These are phyloP conservation scores for Distichodus sexfasciatus DNA, from an alignment of 2,797 vertebrate species.

Conservation along the genomic window DNA sequence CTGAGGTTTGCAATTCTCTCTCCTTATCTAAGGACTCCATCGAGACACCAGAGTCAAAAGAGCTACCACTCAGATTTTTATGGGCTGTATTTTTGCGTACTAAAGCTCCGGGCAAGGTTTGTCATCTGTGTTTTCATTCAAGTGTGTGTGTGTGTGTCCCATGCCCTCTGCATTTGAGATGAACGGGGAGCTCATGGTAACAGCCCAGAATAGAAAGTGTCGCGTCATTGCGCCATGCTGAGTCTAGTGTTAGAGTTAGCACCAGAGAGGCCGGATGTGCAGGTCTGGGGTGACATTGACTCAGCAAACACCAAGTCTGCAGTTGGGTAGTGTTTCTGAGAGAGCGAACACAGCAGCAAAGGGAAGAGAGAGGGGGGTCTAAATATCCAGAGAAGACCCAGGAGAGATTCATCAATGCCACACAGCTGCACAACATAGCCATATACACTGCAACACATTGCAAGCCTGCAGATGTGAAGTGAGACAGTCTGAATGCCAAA, in stretches of 20 bases:
- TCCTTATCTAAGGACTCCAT: conserved; percentile 23
- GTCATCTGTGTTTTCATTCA: conserved; percentile 36
- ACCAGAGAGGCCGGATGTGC: conserved; percentile 2
- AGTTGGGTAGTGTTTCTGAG: conserved; percentile 41
- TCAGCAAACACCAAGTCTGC: conserved; percentile 23
- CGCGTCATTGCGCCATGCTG: conserved; percentile 50
- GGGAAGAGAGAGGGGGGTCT: background rate
- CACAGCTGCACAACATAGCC: background rate
- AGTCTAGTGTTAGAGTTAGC: background rate
- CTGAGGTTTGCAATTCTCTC: background rate
- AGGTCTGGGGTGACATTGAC: conserved; percentile 25
- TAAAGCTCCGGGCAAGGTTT: conserved; percentile 35
- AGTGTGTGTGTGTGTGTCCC: conserved; percentile 33
- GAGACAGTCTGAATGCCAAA: background rate
- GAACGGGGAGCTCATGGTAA: conserved; percentile 45
- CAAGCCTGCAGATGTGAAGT: background rate
- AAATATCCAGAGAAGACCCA: conserved; percentile 11
- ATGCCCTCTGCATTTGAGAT: conserved; percentile 37
- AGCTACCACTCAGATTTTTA: conserved; percentile 6
- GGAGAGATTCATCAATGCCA: conserved; percentile 6
- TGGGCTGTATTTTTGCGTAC: conserved; percentile 5
- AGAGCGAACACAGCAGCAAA: background rate
- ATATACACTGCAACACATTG: background rate
- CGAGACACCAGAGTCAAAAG: conserved; percentile 7
- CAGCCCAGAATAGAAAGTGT: conserved; percentile 69